Evolutionary conservation across 2,113 vertebrate genomes (phyloP), one percentile per base, ranked within the genome.

Genomic region (Xiphias gladius): DNA sequence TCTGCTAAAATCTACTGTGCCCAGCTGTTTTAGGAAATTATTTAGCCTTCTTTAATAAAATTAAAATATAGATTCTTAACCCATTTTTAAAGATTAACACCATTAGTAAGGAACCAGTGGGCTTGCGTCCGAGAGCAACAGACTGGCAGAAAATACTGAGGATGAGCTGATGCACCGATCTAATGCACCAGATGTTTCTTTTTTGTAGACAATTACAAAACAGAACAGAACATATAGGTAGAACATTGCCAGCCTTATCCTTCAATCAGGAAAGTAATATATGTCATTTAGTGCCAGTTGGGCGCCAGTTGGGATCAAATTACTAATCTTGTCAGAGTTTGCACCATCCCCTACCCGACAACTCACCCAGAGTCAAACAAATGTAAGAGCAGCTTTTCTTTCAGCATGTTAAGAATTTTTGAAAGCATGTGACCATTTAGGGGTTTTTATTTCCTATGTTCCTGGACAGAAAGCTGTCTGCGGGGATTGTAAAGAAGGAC

Each of bases 391-490:
- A 30, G 22, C 32, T 48, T 74, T 74, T 67, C 57, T 84, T 72
- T 64, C 35, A 72, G 30, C 10, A n/a, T 48, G 39, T 82, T 74
- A 5, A 80, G 73, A 59, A 82, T 66, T 78, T 10, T 67, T 5
- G 2, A 26, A 1, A 32, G 37, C 72, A 30, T 76, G 30, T 74
- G 70, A 88, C 72, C 61, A 58, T 35, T 73, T 64, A 26, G 4
- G 8, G 19, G 2, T 30, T 64, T 76, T 71, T 74, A 61, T 67
- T 85, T 63, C 17, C 46, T 13, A 26, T 7, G 1, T 76, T 39
- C 76, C 57, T 88, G 59, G 43, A 85, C 52, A 8, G 41, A 79
- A 37, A 66, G 55, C 37, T 26, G 46, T 80, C 70, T 39, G 24
- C 41, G 26, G 79, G 68, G 85, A 79, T 69, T 7, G 39, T 55